Evolutionary conservation across 2,113 vertebrate species (phyloP).

Genomic region (Macquaria australasica): DNA sequence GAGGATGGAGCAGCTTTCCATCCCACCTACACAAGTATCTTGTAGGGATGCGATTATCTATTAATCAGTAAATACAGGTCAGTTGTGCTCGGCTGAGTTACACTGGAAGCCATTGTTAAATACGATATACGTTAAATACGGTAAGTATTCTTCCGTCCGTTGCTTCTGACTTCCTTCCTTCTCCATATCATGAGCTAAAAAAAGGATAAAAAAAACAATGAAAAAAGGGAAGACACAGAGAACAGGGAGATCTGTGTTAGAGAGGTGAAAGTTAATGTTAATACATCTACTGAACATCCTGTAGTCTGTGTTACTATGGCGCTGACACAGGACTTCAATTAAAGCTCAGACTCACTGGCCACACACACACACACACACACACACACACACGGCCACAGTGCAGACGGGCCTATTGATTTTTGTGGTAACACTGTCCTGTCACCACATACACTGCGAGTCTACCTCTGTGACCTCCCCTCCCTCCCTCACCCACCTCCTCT

Average conservation of each 20-base stretch:
- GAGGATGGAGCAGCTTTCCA: not conserved
- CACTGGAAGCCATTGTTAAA: not conserved
- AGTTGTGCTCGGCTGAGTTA: not conserved
- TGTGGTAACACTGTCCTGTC: slow-evolving; percentile 74
- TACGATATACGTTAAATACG: not conserved
- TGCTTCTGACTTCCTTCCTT: not conserved
- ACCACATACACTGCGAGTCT: slow-evolving; percentile 57
- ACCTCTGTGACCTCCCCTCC: slow-evolving; percentile 50
- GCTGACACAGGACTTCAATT: slow-evolving; percentile 70
- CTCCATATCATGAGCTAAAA: not conserved
- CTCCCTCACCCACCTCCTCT: not conserved
- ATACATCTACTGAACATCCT: slow-evolving; percentile 49
- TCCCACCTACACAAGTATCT: not conserved
- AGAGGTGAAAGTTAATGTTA: slow-evolving; percentile 45
- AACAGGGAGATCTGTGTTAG: not conserved
- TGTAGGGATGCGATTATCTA: not conserved
- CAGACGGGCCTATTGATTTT: slow-evolving; percentile 78
- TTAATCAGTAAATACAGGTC: not conserved
- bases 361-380: slow-evolving; percentile 34
- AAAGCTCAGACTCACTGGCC: slow-evolving; percentile 43
- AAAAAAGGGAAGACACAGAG: not conserved
- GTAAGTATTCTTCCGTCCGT: not conserved
- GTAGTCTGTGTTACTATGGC: slow-evolving; percentile 49
- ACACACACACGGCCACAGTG: slow-evolving; percentile 12
- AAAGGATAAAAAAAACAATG: not conserved